Evolutionary conservation across 2,113 vertebrate genomes (phyloP).

Genomic region (Platichthys flesus): DNA sequence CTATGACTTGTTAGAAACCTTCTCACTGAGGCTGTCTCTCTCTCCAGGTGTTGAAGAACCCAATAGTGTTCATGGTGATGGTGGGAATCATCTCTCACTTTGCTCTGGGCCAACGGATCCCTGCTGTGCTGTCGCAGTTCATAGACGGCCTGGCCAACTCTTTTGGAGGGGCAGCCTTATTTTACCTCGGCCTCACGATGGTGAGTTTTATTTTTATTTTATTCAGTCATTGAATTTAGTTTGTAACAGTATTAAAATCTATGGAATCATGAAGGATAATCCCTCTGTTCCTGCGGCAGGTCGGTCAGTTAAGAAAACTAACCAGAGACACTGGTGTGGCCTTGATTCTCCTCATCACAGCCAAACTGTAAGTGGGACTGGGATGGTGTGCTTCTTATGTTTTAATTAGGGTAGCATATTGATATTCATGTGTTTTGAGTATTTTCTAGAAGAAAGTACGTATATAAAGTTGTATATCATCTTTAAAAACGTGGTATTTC

Average conservation of each 20-base stretch:
- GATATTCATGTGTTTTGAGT: too few relatives aligned
- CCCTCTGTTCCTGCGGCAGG: conserved; percentile 46
- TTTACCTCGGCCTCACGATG: conserved; percentile 98
- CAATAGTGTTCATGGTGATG: conserved; percentile 97
- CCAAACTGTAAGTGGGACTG: conserved; percentile 92
- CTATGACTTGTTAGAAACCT: background rate
- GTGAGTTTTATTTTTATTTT: conserved; percentile 64
- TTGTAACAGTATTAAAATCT: background rate
- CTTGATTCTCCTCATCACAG: conserved; percentile 96
- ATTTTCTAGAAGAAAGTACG: too few relatives aligned
- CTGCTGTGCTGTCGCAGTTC: conserved; percentile 90
- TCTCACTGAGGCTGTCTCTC: background rate
- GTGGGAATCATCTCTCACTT: conserved; percentile 94
- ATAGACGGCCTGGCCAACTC: conserved; percentile 94
- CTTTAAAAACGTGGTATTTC: too few relatives aligned
- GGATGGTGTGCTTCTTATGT: too few relatives aligned
- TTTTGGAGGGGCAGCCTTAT: conserved; percentile 94
- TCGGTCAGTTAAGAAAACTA: conserved; percentile 91
- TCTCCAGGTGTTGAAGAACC: conserved; percentile 90
- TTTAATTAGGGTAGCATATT: too few relatives aligned
- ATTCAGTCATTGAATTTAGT: background rate
- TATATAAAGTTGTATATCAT: too few relatives aligned
- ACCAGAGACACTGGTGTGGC: conserved; percentile 92
- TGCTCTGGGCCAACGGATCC: conserved; percentile 90
- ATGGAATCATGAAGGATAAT: background rate